Conservation (phyloP, 2,888 invertebrate genomes). For the Bedellia somnulentella region DNA sequence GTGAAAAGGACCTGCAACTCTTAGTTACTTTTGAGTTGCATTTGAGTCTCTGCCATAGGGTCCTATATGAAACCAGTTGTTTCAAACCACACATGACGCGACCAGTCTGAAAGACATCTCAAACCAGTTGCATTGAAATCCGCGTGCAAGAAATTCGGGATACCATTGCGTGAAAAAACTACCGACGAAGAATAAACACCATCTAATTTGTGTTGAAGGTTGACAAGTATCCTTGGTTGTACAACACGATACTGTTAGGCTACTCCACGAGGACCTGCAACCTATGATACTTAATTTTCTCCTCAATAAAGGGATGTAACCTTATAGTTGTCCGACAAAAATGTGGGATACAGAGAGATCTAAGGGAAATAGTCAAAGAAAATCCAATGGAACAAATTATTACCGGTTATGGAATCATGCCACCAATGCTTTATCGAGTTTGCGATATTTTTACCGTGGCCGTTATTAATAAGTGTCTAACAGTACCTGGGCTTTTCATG, state of each 20-base stretch:
- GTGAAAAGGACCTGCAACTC: slow-evolving; percentile 5
- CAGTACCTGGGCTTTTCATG: no score
- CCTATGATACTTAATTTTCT: neutral
- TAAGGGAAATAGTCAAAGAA: no score
- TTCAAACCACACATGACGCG: slow-evolving; percentile 6
- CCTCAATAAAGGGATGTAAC: neutral
- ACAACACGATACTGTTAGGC: slow-evolving; percentile 2
- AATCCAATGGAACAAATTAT: no score
- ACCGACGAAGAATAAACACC: neutral
- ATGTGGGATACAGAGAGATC: no score
- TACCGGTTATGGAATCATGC: no score
- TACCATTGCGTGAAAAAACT: neutral
- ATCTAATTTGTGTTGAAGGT: slow-evolving; percentile 1
- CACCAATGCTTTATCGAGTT: no score
- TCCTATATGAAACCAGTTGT: slow-evolving; percentile 4
- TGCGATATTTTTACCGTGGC: no score
- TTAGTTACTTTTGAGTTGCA: slow-evolving; percentile 6
- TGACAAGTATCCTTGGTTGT: slow-evolving; percentile 4
- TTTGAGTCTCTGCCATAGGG: slow-evolving; percentile 5
- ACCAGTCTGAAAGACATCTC: slow-evolving; percentile 5
- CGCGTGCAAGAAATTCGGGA: slow-evolving; percentile 3
- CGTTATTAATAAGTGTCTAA: no score
- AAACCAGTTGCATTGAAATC: slow-evolving; percentile 6
- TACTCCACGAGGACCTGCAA: slow-evolving; percentile 1
- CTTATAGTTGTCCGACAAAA: no score